Conservation (phyloP, 2,797 vertebrate species). For the Sciurus carolinensis region DNA sequence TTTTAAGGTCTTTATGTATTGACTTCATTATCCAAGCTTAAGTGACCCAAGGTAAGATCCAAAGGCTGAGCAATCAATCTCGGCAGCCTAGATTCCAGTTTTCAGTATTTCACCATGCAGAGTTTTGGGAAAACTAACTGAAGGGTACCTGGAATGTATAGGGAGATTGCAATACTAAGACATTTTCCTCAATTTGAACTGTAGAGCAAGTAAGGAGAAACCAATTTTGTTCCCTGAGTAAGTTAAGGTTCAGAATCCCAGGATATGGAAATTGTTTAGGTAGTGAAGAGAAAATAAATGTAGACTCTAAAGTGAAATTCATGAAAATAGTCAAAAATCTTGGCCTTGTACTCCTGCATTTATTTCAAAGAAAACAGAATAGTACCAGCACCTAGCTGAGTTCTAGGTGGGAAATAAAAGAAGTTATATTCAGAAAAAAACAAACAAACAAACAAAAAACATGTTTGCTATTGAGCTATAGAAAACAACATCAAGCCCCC, state of each 20-base stretch:
- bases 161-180: not conserved
- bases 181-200: conserved; percentile 27
- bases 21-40: not conserved
- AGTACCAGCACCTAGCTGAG: too few species aligned
- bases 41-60: not conserved
- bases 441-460: too few species aligned
- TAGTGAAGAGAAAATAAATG: too few species aligned
- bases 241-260: too few species aligned
- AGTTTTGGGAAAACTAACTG: conserved; percentile 7
- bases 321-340: too few species aligned
- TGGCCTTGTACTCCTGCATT: too few species aligned
- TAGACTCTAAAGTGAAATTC: too few species aligned
- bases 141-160: conserved; percentile 1
- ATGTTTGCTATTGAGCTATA: conserved; percentile 57
- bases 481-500: conserved; percentile 36
- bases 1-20: conserved; percentile 25
- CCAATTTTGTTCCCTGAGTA: too few species aligned
- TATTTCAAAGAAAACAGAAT: too few species aligned
- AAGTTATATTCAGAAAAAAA: too few species aligned
- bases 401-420: too few species aligned
- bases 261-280: too few species aligned
- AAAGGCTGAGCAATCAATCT: not conserved
- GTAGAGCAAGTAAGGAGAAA: not conserved
- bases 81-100: not conserved
- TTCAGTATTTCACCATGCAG: conserved; percentile 26